Conservation (phyloP, 2,797 vertebrate species). For the Alauda arvensis region DNA sequence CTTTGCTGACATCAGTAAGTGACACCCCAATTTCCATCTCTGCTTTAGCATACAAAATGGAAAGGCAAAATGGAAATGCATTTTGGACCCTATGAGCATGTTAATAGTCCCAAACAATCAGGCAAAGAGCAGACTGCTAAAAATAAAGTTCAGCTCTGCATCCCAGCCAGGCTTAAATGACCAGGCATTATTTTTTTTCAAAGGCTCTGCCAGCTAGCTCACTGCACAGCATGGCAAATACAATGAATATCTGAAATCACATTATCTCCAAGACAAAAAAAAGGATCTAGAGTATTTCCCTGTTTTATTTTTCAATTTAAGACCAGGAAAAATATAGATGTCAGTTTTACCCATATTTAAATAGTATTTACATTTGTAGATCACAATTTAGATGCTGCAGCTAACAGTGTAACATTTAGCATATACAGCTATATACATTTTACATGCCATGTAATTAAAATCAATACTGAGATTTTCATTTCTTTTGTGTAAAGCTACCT, state of each 20-base stretch:
- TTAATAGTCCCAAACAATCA: background rate
- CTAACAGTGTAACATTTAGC: background rate
- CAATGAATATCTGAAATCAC: background rate
- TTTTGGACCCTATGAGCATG: background rate
- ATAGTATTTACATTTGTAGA: background rate
- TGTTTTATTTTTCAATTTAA: background rate
- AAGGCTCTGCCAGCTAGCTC: background rate
- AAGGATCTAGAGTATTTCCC: background rate
- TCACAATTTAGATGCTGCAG: background rate
- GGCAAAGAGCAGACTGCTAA: background rate
- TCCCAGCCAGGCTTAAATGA: background rate
- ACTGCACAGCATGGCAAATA: background rate
- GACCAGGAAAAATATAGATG: background rate
- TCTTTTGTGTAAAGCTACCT: slow-evolving; percentile 78
- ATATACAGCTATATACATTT: background rate
- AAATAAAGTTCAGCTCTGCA: background rate
- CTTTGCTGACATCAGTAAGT: slow-evolving; percentile 89
- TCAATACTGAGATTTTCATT: background rate
- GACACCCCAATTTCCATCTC: background rate
- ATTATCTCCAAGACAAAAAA: background rate
- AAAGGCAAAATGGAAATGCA: background rate
- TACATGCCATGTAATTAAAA: background rate
- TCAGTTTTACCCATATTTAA: background rate
- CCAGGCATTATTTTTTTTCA: background rate
- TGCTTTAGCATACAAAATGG: background rate